phyloP scores from a whole-genome alignment of 2,113 vertebrate genomes.

The Podarcis raffonei region DNA sequence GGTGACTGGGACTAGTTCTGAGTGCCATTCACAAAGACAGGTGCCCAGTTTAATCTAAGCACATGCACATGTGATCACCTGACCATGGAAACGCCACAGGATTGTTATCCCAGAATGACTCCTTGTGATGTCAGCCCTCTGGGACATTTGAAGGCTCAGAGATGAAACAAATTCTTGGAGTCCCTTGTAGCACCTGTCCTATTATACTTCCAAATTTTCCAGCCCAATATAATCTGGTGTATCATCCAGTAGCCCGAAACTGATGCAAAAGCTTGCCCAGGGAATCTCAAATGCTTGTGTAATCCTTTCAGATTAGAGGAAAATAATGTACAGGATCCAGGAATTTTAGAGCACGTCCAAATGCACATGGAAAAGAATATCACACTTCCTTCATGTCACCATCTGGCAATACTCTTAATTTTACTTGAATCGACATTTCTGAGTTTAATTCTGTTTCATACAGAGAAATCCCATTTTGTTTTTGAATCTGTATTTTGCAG shows the following conservation, averaged over 20 bases:
- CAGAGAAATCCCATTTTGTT: neutral
- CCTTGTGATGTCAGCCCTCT: neutral
- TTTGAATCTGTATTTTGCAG: neutral
- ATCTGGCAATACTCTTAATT: neutral
- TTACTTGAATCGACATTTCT: neutral
- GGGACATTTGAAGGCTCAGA: neutral
- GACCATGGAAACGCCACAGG: neutral
- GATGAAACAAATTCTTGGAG: neutral
- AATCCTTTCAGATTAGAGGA: neutral
- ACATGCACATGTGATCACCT: neutral
- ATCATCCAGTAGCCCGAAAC: neutral
- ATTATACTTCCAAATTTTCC: neutral
- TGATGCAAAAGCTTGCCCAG: neutral
- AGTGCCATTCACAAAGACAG: neutral
- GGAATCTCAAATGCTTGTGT: neutral
- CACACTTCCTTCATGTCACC: neutral
- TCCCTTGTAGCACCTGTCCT: neutral
- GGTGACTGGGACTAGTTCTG: no score
- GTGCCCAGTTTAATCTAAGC: neutral
- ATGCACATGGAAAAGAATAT: neutral
- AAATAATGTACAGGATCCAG: neutral
- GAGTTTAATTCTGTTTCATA: neutral
- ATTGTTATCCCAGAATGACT: neutral
- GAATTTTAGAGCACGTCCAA: neutral
- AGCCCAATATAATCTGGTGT: neutral